phyloP scores from a whole-genome alignment of 2,888 invertebrate species.

The Torymus texanus region DNA sequence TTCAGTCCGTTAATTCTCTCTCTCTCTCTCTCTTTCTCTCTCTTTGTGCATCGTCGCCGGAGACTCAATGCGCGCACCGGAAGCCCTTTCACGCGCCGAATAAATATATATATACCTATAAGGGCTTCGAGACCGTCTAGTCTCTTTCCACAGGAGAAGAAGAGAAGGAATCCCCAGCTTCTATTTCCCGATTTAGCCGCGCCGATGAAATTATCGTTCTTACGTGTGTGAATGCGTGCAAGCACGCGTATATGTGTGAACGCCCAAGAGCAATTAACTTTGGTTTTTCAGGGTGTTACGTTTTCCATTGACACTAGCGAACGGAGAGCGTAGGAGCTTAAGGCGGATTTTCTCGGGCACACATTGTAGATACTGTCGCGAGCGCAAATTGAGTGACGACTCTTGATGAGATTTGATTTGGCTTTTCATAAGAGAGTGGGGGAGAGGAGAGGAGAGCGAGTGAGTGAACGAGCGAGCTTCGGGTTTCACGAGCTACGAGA shows the following conservation, averaged over 20 bases:
- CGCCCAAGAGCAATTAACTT: constrained; percentile 38
- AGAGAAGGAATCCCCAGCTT: not conserved
- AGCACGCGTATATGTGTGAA: not conserved
- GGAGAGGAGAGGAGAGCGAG: too few relatives aligned
- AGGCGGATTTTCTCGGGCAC: constrained; percentile 18
- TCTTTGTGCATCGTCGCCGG: constrained; percentile 52
- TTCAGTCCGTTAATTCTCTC: constrained; percentile 69
- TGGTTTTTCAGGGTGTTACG: constrained; percentile 5
- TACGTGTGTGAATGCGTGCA: too few relatives aligned
- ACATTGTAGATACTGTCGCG: constrained; percentile 1
- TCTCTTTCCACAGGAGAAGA: not conserved
- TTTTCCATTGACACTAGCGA: constrained; percentile 7
- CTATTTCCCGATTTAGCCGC: constrained; percentile 10
- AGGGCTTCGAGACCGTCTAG: not conserved
- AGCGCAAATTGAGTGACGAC: constrained; percentile 26
- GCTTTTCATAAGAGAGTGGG: constrained; percentile 14
- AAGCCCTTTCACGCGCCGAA: constrained; percentile 69
- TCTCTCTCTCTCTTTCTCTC: constrained; percentile 57
- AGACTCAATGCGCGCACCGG: constrained; percentile 67
- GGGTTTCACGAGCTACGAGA: not conserved
- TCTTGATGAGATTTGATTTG: constrained; percentile 47
- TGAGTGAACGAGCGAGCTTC: not conserved
- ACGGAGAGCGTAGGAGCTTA: not conserved
- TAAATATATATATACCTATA: constrained; percentile 48
- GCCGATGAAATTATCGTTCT: constrained; percentile 11